These are phyloP conservation scores for Pocillopora verrucosa DNA, from an alignment of 64 coral and sea anemone species.

Conservation along the genomic window DNA sequence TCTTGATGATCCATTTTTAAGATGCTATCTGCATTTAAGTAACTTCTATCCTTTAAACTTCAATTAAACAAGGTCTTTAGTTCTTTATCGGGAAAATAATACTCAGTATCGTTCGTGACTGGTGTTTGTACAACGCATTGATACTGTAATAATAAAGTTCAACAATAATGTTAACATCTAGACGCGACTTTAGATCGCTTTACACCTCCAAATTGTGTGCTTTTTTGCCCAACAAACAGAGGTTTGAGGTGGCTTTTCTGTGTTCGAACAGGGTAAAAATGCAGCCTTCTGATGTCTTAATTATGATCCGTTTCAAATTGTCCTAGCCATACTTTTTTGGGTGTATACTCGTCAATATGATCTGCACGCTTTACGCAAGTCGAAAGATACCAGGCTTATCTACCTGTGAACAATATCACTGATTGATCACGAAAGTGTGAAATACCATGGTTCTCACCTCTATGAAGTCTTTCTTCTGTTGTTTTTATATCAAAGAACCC, in stretches of 20 bases:
- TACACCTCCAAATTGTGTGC: too few species aligned
- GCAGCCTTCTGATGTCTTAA: too few species aligned
- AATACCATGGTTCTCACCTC: background rate
- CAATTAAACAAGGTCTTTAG: background rate
- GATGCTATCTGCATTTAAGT: slow-evolving; percentile 36
- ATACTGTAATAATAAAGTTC: background rate
- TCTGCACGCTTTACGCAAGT: too few species aligned
- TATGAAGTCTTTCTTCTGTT: background rate
- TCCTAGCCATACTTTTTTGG: too few species aligned
- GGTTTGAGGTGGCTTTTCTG: too few species aligned
- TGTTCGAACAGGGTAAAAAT: too few species aligned
- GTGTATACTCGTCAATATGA: too few species aligned
- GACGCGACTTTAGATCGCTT: too few species aligned
- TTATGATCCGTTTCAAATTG: too few species aligned
- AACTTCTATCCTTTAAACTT: slow-evolving; percentile 16
- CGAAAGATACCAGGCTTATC: too few species aligned
- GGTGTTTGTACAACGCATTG: background rate
- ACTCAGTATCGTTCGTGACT: background rate
- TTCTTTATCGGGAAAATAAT: background rate
- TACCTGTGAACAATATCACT: background rate
- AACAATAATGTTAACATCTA: background rate
- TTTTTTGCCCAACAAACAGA: too few species aligned
- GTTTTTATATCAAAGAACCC: background rate
- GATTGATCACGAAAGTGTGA: background rate
- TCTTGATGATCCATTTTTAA: slow-evolving; percentile 49